These are phyloP conservation scores for Zosterops borbonicus DNA, from an alignment of 2,113 vertebrate genomes.

Conservation along the genomic window DNA sequence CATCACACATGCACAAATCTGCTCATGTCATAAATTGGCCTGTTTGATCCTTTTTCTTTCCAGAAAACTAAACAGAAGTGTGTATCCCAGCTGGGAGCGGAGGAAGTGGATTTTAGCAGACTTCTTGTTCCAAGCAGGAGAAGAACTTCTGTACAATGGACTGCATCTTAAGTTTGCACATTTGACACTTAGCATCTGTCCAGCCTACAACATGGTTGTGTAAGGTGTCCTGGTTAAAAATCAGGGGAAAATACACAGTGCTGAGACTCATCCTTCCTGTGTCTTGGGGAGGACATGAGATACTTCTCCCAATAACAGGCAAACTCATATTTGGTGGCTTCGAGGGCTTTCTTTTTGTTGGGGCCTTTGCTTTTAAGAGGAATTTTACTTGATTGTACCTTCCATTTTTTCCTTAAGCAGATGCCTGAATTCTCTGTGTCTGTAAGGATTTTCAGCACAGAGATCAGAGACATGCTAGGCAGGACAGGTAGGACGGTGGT, in stretches of 20 bases:
- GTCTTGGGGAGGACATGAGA: neutral
- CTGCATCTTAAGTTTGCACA: neutral
- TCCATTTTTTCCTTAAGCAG: neutral
- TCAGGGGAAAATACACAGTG: neutral
- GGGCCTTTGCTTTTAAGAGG: neutral
- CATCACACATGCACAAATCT: neutral
- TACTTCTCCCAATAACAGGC: neutral
- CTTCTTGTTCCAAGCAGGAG: neutral
- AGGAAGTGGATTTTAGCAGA: neutral
- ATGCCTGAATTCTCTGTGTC: neutral
- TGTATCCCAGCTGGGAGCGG: rapidly evolving
- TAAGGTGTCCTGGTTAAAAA: neutral
- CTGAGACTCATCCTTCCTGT: neutral
- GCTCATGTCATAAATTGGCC: neutral
- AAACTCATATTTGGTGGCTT: neutral
- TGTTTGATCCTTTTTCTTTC: neutral
- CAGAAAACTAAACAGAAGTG: neutral
- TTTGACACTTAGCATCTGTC: neutral
- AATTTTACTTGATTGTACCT: neutral
- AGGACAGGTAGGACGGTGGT: neutral
- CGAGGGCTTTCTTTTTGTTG: neutral
- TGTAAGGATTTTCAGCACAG: neutral
- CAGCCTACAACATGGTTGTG: neutral
- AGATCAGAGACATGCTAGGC: neutral
- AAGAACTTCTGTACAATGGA: neutral